phyloP scores from a whole-genome alignment of 1,140 invertebrate species.

The Tigriopus japonicus region DNA sequence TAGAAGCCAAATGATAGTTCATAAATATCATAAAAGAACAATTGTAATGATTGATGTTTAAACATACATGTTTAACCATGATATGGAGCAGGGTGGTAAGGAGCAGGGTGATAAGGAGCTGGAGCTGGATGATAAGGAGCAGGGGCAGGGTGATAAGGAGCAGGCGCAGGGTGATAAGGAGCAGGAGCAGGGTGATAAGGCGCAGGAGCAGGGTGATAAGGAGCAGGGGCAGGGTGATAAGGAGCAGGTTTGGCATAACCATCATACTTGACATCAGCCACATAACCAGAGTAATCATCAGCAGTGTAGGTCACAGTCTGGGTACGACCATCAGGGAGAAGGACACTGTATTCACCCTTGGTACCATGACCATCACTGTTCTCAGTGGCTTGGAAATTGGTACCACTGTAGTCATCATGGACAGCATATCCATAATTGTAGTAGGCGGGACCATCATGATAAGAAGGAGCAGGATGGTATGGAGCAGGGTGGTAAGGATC shows the following conservation, averaged over 20 bases:
- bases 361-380: slow-evolving; percentile 18
- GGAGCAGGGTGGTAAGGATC: slow-evolving; percentile 14
- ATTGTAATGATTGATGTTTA: no score
- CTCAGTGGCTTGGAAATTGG: slow-evolving; percentile 22
- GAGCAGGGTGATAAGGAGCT: neutral
- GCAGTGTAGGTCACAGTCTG: slow-evolving; percentile 18
- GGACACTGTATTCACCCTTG: slow-evolving; percentile 16
- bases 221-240: no score
- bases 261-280: slow-evolving; percentile 18
- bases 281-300: slow-evolving; percentile 16
- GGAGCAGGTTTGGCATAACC: slow-evolving; percentile 13
- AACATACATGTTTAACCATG: no score
- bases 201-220: no score
- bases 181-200: no score
- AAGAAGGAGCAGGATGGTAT: neutral
- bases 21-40: no score
- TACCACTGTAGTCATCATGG: slow-evolving; percentile 22
- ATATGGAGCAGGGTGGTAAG: neutral
- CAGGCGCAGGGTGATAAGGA: neutral
- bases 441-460: slow-evolving; percentile 16
- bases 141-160: no score
- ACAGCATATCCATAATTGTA: slow-evolving; percentile 24
- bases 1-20: no score
- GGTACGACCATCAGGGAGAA: slow-evolving; percentile 22
- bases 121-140: neutral